A percentile compares a stretch with the other conserved stretches of the same genome.
Conservation (phyloP, 1,140 invertebrate species). For the Uloborus diversus region DNA sequence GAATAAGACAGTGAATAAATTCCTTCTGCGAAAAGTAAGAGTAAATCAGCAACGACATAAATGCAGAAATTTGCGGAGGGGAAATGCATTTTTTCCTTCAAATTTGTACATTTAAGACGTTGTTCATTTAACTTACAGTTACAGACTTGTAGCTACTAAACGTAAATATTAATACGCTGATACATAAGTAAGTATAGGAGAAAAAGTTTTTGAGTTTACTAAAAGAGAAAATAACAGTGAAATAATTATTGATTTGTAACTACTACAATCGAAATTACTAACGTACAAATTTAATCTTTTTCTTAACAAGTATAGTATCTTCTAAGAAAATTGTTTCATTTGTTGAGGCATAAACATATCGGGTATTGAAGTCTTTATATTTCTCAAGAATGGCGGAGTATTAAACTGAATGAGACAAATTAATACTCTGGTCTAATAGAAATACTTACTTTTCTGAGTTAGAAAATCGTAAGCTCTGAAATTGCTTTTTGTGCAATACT, state of each 20-base stretch:
- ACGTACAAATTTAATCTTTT: not conserved
- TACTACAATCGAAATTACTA: not conserved
- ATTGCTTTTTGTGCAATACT: no score
- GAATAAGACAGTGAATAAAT: no score
- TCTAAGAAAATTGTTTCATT: not conserved
- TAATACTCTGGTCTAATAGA: no score
- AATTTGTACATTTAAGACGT: not conserved
- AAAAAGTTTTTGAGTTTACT: not conserved
- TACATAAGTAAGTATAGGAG: not conserved
- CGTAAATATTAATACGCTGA: not conserved
- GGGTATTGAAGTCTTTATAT: no score
- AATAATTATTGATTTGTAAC: not conserved
- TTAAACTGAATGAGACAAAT: no score
- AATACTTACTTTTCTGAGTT: no score
- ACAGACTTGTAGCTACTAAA: not conserved
- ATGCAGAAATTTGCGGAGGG: not conserved
- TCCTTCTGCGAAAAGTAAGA: no score
- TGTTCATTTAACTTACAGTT: not conserved
- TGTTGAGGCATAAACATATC: no score
- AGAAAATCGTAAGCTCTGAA: no score
- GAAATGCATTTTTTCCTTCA: not conserved
- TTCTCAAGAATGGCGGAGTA: no score
- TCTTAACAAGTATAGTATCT: not conserved
- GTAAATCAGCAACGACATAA: no score
- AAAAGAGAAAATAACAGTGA: not conserved